A percentile compares a stretch with the other conserved stretches of the same genome.
Conservation (phyloP, 2,888 invertebrate species). For the Tachina lurida region DNA sequence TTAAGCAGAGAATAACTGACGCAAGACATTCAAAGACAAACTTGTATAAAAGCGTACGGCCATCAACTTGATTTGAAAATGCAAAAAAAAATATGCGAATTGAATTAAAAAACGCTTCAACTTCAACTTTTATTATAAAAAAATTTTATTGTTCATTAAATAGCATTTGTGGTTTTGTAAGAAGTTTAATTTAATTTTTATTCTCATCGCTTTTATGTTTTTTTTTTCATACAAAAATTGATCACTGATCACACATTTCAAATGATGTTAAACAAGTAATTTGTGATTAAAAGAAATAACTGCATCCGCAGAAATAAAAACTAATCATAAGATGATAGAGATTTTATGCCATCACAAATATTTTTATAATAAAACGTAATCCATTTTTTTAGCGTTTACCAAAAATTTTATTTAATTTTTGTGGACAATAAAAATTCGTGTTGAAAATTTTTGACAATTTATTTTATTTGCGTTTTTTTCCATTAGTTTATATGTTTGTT, state of each 20-base stretch:
- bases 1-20: background rate
- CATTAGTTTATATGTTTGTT: background rate
- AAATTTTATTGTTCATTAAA: conserved; percentile 52
- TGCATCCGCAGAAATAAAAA: conserved; percentile 40
- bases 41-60: conserved; percentile 43
- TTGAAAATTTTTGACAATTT: conserved; percentile 44
- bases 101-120: conserved; percentile 51
- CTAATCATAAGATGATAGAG: background rate
- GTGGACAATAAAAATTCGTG: background rate
- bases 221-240: conserved; percentile 9
- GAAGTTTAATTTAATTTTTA: conserved; percentile 34
- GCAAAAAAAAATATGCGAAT: conserved; percentile 30
- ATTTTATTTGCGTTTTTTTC: conserved; percentile 3
- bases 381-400: conserved; percentile 34
- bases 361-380: conserved; percentile 41
- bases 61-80: conserved; percentile 60
- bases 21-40: conserved; percentile 41
- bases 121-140: conserved; percentile 43
- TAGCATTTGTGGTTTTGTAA: conserved; percentile 50
- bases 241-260: conserved; percentile 28
- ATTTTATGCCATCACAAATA: conserved; percentile 1
- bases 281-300: background rate
- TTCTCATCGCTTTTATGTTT: background rate
- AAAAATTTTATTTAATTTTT: conserved; percentile 25
- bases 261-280: conserved; percentile 13